Evolutionary conservation across 2,888 invertebrate genomes (phyloP).

Genomic region (Danaus chrysippus): DNA sequence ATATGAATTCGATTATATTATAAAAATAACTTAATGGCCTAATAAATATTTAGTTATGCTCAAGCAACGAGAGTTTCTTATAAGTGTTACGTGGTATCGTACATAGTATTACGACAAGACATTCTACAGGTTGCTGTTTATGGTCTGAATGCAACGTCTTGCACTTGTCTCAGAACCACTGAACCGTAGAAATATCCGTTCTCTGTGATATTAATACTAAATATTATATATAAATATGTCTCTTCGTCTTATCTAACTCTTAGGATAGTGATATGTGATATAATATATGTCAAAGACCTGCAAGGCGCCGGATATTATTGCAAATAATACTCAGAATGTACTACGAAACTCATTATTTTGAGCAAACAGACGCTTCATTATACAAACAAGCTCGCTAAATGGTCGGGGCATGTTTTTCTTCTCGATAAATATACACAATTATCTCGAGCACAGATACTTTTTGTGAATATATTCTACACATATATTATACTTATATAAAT

Average conservation of each 20-base stretch:
- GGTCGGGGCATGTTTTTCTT: constrained; percentile 20
- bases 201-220: constrained; percentile 52
- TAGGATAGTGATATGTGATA: constrained; percentile 24
- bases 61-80: constrained; percentile 24
- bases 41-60: constrained; percentile 23
- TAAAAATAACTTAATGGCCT: neutral
- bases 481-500: constrained; percentile 1
- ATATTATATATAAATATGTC: constrained; percentile 34
- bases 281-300: constrained; percentile 26
- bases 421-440: constrained; percentile 24
- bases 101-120: constrained; percentile 44
- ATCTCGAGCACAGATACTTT: constrained; percentile 17
- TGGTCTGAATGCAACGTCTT: constrained; percentile 43
- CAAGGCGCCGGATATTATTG: constrained; percentile 18
- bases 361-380: constrained; percentile 22
- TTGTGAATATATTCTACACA: neutral
- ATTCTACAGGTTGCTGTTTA: constrained; percentile 66
- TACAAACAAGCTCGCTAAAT: constrained; percentile 28
- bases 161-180: constrained; percentile 48
- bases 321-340: constrained; percentile 15
- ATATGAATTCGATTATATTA: neutral
- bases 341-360: constrained; percentile 21
- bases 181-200: constrained; percentile 44
- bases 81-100: constrained; percentile 28
- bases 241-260: constrained; percentile 28